These are phyloP conservation scores for Rhyacichthys aspro DNA, from an alignment of 2,797 vertebrate species.

Conservation along the genomic window DNA sequence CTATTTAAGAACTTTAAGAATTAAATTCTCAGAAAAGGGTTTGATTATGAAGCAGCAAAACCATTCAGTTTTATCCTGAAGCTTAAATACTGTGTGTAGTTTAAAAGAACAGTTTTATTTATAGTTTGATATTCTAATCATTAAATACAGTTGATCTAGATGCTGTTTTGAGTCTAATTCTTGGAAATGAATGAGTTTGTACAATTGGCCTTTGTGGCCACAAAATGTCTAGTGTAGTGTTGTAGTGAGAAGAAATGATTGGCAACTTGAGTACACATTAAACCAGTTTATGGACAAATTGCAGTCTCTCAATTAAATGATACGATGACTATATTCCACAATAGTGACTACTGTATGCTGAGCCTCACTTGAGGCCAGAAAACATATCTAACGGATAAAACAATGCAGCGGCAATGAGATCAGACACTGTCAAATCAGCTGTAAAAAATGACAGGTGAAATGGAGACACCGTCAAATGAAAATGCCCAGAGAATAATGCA, in stretches of 20 bases:
- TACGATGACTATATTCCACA: conserved; percentile 63
- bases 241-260: conserved; percentile 45
- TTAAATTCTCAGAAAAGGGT: too few relatives aligned
- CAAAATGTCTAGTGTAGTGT: background rate
- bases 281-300: conserved; percentile 69
- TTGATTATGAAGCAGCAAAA: too few relatives aligned
- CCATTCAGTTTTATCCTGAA: too few relatives aligned
- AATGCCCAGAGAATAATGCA: conserved; percentile 40
- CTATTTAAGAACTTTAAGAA: too few relatives aligned
- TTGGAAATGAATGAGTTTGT: too few relatives aligned
- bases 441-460: conserved; percentile 16
- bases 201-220: too few relatives aligned
- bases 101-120: too few relatives aligned
- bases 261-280: conserved; percentile 51
- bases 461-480: conserved; percentile 33
- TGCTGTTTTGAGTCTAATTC: too few relatives aligned
- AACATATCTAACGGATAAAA: conserved; percentile 47
- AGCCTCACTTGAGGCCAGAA: conserved; percentile 38
- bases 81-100: too few relatives aligned
- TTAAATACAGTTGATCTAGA: too few relatives aligned
- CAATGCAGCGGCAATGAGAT: conserved; percentile 41
- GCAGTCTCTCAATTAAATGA: conserved; percentile 57
- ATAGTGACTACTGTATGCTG: conserved; percentile 39
- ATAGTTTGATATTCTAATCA: too few relatives aligned
- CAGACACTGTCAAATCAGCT: conserved; percentile 39